Percentiles rank a stretch among this genome's conserved stretches.
Evolutionary conservation across 2,797 vertebrate genomes (phyloP).

Genomic region (Percopsis omiscomaycus): DNA sequence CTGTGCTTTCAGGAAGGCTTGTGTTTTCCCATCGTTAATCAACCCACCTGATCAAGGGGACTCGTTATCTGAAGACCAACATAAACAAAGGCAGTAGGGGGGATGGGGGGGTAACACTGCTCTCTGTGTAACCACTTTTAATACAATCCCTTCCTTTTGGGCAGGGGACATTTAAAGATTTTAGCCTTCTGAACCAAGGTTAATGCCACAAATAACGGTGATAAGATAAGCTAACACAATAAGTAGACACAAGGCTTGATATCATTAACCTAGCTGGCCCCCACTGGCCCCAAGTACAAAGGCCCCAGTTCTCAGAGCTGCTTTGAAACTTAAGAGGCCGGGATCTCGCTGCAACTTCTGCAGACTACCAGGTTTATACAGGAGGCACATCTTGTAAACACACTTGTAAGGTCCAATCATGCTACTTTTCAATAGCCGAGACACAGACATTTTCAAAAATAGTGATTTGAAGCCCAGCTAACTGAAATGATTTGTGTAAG

Average conservation of each 20-base stretch:
- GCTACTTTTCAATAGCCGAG: neutral
- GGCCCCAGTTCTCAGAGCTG: constrained; percentile 18
- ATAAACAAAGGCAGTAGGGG: constrained; percentile 26
- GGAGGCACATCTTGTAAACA: constrained; percentile 44
- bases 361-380: constrained; percentile 54
- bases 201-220: constrained; percentile 45
- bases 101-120: neutral
- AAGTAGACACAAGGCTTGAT: constrained; percentile 50
- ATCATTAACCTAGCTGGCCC: constrained; percentile 48
- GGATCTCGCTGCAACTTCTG: constrained; percentile 15
- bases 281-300: neutral
- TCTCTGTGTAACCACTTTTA: constrained; percentile 43
- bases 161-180: constrained; percentile 33
- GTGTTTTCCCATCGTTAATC: constrained; percentile 69
- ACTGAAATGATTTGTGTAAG: neutral
- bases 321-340: constrained; percentile 8
- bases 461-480: neutral
- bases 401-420: constrained; percentile 19
- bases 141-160: constrained; percentile 44
- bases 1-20: constrained; percentile 30
- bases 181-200: constrained; percentile 56
- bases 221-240: constrained; percentile 56
- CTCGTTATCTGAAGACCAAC: constrained; percentile 48
- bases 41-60: constrained; percentile 66
- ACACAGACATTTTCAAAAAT: too few species aligned